These are phyloP conservation scores for Colistium nudipinnis DNA, from an alignment of 2,113 vertebrate species.

Conservation along the genomic window DNA sequence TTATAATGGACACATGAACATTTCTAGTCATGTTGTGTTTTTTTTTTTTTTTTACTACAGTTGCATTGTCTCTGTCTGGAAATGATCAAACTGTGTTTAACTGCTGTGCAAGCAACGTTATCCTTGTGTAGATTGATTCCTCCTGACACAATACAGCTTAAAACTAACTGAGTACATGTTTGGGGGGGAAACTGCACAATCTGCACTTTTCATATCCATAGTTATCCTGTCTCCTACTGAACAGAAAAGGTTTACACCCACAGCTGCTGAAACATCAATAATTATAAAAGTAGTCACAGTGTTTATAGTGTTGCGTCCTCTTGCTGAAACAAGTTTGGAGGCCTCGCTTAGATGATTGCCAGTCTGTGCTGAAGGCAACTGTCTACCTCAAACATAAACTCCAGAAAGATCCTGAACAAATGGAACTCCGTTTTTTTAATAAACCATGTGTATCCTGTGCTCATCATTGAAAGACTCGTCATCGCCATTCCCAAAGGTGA, in stretches of 20 bases:
- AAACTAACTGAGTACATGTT: no score
- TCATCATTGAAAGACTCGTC: slow-evolving; percentile 6
- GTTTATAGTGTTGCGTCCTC: background rate
- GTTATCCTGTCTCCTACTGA: background rate
- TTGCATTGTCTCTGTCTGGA: background rate
- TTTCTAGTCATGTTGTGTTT: background rate
- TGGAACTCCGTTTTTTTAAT: background rate
- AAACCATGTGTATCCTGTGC: background rate
- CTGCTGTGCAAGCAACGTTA: background rate
- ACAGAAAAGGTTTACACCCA: background rate
- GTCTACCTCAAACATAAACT: background rate
- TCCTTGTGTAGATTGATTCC: background rate
- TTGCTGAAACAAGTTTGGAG: background rate
- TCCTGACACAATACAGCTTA: no score
- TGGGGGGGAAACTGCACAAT: background rate
- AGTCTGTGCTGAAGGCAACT: background rate
- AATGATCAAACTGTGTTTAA: background rate
- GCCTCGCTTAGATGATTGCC: background rate
- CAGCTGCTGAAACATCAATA: background rate
- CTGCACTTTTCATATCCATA: background rate
- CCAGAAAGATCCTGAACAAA: background rate
- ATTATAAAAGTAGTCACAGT: background rate
- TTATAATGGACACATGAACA: background rate
- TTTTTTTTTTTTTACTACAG: slow-evolving; percentile 4
- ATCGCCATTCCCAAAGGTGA: slow-evolving; percentile 20